These are phyloP conservation scores for Dicrostonyx torquatus DNA, from an alignment of 2,797 vertebrate genomes.

Conservation along the genomic window DNA sequence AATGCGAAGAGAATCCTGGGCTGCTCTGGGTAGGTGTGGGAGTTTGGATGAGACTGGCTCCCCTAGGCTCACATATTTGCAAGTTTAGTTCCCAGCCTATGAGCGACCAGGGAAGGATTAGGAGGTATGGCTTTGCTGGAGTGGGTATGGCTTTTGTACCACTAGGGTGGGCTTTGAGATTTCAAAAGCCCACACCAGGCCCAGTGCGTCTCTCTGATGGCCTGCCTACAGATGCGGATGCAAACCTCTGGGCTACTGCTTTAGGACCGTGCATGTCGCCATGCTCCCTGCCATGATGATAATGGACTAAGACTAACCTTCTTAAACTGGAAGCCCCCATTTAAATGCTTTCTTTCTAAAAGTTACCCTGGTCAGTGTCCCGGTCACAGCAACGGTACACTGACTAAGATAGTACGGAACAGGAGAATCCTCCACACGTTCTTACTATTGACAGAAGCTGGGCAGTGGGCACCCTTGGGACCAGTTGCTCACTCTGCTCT, in stretches of 20 bases:
- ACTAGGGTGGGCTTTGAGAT: background rate
- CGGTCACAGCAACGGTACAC: background rate
- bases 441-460: background rate
- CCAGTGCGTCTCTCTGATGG: background rate
- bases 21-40: background rate
- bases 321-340: background rate
- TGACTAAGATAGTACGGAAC: background rate
- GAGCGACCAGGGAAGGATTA: background rate
- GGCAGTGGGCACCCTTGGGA: background rate
- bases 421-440: background rate
- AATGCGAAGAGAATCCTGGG: background rate
- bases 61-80: background rate
- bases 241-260: background rate
- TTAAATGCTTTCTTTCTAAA: background rate
- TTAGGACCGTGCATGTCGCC: accelerated
- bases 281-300: background rate
- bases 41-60: background rate
- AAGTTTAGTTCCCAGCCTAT: background rate
- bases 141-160: background rate
- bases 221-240: background rate
- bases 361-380: background rate
- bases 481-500: background rate
- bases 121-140: background rate
- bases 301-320: background rate
- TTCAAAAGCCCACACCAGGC: background rate